These are phyloP conservation scores for Philereme transversata DNA, from an alignment of 2,888 invertebrate genomes.

Conservation along the genomic window DNA sequence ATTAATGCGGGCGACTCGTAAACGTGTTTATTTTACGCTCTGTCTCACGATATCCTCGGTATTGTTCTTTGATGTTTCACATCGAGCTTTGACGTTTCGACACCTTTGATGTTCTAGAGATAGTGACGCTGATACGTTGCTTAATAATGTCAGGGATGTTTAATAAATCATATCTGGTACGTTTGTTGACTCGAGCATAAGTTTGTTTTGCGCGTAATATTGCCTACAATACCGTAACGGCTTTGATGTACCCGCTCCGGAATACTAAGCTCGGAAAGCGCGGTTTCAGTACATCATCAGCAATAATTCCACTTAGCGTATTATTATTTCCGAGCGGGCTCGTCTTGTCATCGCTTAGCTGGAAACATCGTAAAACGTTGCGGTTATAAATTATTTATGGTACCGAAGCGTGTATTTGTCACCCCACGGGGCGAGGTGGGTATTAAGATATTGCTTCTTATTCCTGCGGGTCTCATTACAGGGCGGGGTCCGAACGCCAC, in stretches of 20 bases:
- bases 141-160: conserved; percentile 49
- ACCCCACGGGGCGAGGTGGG: conserved; percentile 67
- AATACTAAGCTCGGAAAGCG: conserved; percentile 52
- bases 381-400: conserved; percentile 80
- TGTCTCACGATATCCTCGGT: conserved; percentile 59
- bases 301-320: conserved; percentile 65
- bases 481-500: conserved; percentile 67
- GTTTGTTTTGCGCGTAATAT: conserved; percentile 54
- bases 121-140: conserved; percentile 50
- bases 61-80: conserved; percentile 71
- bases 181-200: conserved; percentile 54
- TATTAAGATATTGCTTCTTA: conserved; percentile 82
- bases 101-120: conserved; percentile 66
- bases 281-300: conserved; percentile 56
- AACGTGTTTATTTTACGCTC: conserved; percentile 66
- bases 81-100: conserved; percentile 53
- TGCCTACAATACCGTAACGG: conserved; percentile 51
- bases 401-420: conserved; percentile 79
- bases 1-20: conserved; percentile 71
- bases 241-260: conserved; percentile 61
- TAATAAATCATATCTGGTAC: conserved; percentile 57
- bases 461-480: conserved; percentile 80
- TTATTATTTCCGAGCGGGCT: conserved; percentile 53
- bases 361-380: conserved; percentile 65
- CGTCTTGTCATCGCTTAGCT: conserved; percentile 65